Conservation (phyloP, 2,888 invertebrate species). For the Palloptera scutellata region DNA sequence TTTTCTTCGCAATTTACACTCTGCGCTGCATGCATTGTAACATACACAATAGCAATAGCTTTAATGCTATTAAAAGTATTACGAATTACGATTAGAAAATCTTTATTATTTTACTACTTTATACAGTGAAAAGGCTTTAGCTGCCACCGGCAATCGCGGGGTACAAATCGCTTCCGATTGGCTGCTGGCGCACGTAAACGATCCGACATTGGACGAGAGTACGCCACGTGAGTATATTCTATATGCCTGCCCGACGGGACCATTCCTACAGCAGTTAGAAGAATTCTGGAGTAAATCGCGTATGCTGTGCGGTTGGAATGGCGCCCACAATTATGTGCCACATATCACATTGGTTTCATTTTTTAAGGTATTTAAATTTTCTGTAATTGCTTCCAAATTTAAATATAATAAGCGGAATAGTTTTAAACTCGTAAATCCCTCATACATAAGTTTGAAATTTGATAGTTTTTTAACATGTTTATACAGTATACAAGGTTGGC, state of each 20-base stretch:
- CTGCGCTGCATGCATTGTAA: too few species aligned
- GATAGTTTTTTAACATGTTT: too few species aligned
- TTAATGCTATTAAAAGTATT: too few species aligned
- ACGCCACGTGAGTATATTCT: conserved; percentile 85
- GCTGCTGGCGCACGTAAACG: conserved; percentile 89
- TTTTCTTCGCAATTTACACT: too few species aligned
- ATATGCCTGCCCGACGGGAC: conserved; percentile 81
- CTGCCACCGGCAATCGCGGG: conserved; percentile 87
- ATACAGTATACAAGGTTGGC: too few species aligned
- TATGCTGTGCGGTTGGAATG: conserved; percentile 82
- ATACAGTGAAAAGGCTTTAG: conserved; percentile 86
- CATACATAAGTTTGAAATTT: too few species aligned
- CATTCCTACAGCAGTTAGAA: conserved; percentile 72
- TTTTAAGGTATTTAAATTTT: conserved; percentile 73
- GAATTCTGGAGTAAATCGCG: conserved; percentile 83
- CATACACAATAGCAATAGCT: too few species aligned
- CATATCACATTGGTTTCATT: conserved; percentile 90
- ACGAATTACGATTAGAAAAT: too few species aligned
- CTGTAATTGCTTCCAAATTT: not conserved
- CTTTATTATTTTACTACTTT: not conserved
- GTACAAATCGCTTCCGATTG: conserved; percentile 91
- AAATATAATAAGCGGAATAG: too few species aligned
- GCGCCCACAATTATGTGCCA: conserved; percentile 88
- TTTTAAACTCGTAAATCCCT: not conserved
- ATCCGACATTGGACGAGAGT: conserved; percentile 79